Base-by-base conservation (phyloP, 1,140 invertebrate species). In the Brachionus plicatilis region DNA sequence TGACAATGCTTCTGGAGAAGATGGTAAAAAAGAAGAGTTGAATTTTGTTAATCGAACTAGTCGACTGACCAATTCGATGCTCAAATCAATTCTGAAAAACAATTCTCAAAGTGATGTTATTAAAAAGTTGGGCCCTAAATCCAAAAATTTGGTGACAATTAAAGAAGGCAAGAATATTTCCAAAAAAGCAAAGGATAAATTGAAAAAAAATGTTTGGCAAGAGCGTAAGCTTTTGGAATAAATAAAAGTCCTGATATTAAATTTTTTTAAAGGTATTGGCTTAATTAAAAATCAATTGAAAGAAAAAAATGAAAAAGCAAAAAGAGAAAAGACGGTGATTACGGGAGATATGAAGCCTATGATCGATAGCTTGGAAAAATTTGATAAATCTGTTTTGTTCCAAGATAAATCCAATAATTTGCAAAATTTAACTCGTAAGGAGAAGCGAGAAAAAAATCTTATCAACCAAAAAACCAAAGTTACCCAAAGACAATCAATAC, bases 281-380 rank as follows among this genome's bases (percentile, higher is more conserved):
- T 65, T 82, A 27, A 82, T 82, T 14, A 82, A 65, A 65, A 65
- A 24, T 65, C 14, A 82, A 14, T 27, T 82, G 5, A 82, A 82
- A 68, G 65, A 68, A 29, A 65, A 47, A 20, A 43, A 8, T 65
- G 79, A 82, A 3, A 82, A 82, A 20, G 53, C 43, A 9, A 82
- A 82, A 65, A 53, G 79, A 65, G 79, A 60, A 41, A 82, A 82
- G 12, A 82, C 79, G 14, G 79, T 82, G n/a, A 82, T 82, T 37
- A 68, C 65, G 29, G 79, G 79, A 37, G 79, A 82, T 29, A 82
- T 82, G 79, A 60, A 68, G 43, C 79, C 79, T 37, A 60, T 82
- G 53, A 45, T 65, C 24, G 79, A 82, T 43, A 56, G 47, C 8
- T 68, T 82, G 33, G 53, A 43, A 4, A 45, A 24, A 60, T 17